Conservation (phyloP, 2,888 invertebrate genomes). For the Steinernema hermaphroditum region DNA sequence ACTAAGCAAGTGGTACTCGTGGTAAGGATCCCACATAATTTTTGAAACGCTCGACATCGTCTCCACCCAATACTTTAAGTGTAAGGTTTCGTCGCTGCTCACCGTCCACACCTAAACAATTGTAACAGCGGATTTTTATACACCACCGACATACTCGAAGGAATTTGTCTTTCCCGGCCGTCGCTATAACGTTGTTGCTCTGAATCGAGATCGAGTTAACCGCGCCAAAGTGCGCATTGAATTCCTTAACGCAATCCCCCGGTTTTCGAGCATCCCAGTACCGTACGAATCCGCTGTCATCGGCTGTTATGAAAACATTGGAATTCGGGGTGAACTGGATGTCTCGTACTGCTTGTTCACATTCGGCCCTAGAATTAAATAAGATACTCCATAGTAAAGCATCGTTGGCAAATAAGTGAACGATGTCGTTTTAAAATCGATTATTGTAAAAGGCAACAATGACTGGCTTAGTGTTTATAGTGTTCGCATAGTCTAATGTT, state of each 20-base stretch:
- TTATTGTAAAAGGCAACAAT: background rate
- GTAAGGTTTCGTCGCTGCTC: background rate
- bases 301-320: background rate
- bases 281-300: constrained; percentile 22
- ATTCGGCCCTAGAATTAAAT: background rate
- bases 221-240: constrained; percentile 1
- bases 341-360: constrained; percentile 2
- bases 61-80: constrained; percentile 7
- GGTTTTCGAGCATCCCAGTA: constrained; percentile 1
- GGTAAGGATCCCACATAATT: background rate
- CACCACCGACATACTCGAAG: background rate
- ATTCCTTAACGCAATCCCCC: background rate
- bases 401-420: too few relatives aligned
- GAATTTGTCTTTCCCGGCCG: constrained; percentile 18
- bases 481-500: background rate
- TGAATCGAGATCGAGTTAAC: constrained; percentile 14
- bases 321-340: background rate
- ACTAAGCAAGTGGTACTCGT: background rate
- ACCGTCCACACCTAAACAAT: background rate
- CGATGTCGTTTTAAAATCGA: too few relatives aligned
- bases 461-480: background rate
- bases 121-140: background rate
- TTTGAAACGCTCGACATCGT: constrained; percentile 7
- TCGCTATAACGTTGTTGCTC: background rate
- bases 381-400: too few relatives aligned